Base-by-base conservation (phyloP, 1,140 invertebrate genomes). In the Heliothis virescens region DNA sequence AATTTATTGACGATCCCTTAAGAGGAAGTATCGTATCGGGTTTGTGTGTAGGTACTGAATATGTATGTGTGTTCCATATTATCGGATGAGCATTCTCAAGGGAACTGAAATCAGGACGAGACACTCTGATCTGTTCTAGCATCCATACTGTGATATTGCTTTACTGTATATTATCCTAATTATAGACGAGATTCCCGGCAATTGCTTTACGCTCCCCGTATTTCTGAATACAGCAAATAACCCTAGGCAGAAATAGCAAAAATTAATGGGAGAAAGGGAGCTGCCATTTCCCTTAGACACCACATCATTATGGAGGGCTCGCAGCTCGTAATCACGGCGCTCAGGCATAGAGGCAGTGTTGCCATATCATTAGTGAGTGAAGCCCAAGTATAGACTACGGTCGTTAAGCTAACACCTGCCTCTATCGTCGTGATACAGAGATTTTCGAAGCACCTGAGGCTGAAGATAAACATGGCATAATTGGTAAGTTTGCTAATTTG, bases 1-100 rank as follows among this genome's bases (percentile, higher is more conserved):
- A 65, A 65, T 65, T 65, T 65, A 65, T 65, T 48, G 63, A 48
- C 41, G 63, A 67, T 67, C 63, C 63, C 63, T 48, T 67, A 18
- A 67, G 41, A 67, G 63, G 63, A 67, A 67, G 48, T 67, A n/a
- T 67, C 2, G 11, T 67, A 48, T 48, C 63, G 12, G 11, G n/a
- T 10, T 41, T 67, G 16, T 67, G 4, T 48, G 21, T 29, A 41
- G 29, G 13, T 16, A 13, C 2, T 13, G 63, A 50, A 34, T 50
- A 67, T 21, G 57, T 60, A 60, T 26, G 18, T 59, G 13, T 60
- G 21, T 29, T 60, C 26, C 11, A 21, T 13, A 13, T 59, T 26
- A 60, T 60, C 57, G 21, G 5, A 60, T 26, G 57, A 60, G 57
- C 21, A 21, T 15, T 29, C 21, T 13, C 21, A 5, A 13, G 57